These are phyloP conservation scores for Ictidomys tridecemlineatus DNA, from an alignment of 2,113 vertebrate genomes.

Conservation along the genomic window DNA sequence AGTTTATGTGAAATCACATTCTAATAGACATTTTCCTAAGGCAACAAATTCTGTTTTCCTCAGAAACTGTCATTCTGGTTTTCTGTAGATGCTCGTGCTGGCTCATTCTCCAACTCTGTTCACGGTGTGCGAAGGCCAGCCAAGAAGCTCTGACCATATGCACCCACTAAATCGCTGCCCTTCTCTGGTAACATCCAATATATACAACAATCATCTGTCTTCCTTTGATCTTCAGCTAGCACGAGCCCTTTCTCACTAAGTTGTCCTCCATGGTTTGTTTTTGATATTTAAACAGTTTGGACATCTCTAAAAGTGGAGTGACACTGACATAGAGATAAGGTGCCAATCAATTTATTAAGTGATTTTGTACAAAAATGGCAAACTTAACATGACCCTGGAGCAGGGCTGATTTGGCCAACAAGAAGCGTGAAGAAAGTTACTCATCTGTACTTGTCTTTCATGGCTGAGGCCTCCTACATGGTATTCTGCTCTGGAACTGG, in stretches of 20 bases:
- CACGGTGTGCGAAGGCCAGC: not conserved
- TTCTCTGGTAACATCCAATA: constrained; percentile 23
- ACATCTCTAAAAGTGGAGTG: constrained; percentile 75
- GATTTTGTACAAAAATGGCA: constrained; percentile 74
- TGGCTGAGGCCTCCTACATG: fast-evolving
- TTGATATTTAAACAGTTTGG: constrained; percentile 83
- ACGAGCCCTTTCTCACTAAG: constrained; percentile 73
- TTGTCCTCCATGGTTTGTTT: constrained; percentile 71
- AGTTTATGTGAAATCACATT: not conserved
- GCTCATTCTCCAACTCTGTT: not conserved
- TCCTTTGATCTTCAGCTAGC: constrained; percentile 75
- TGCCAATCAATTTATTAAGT: constrained; percentile 81
- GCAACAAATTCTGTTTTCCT: constrained; percentile 41
- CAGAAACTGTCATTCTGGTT: not conserved
- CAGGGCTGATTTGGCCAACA: constrained; percentile 60
- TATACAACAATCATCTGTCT: constrained; percentile 54
- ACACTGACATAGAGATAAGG: constrained; percentile 72
- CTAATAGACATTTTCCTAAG: not conserved
- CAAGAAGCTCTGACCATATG: not conserved
- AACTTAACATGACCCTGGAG: constrained; percentile 71
- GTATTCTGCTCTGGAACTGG: not conserved
- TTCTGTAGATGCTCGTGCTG: not conserved
- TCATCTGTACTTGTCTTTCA: constrained; percentile 65
- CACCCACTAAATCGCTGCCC: not conserved
- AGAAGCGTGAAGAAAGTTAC: constrained; percentile 67